Conservation (phyloP, 92 coral and sea anemone genomes). For the Umimayanthus chanpuru region DNA sequence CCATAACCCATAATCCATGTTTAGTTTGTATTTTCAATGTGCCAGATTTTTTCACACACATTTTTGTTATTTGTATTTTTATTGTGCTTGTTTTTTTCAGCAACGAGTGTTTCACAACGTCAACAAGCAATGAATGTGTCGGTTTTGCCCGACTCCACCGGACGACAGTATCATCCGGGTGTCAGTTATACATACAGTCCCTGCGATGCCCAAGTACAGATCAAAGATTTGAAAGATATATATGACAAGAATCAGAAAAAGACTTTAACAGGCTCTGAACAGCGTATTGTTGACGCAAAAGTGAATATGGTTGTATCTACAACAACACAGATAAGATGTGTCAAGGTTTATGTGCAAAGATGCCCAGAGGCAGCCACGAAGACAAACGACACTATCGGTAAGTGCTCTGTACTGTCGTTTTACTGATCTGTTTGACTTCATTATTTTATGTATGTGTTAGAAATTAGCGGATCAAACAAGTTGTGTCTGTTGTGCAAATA, state of each 20-base stretch:
- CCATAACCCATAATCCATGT: too few species aligned
- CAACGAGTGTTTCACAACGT: neutral
- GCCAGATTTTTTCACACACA: too few species aligned
- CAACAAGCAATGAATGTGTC: neutral
- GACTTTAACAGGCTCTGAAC: conserved; percentile 62
- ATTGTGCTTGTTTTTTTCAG: neutral
- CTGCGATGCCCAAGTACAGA: conserved; percentile 45
- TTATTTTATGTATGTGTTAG: neutral
- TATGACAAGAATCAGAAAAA: conserved; percentile 80
- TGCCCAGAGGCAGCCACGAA: conserved; percentile 76
- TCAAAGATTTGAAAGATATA: conserved; percentile 70
- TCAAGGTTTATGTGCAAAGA: conserved; percentile 81
- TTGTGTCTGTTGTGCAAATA: neutral
- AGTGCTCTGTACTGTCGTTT: neutral
- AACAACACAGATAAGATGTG: conserved; percentile 54
- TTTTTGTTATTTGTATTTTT: too few species aligned
- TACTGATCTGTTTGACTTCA: neutral
- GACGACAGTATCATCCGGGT: neutral
- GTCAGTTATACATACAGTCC: neutral
- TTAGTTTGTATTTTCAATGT: too few species aligned
- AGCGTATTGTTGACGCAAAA: conserved; percentile 60
- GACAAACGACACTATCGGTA: conserved; percentile 65
- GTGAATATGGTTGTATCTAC: conserved; percentile 65
- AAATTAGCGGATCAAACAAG: too few species aligned
- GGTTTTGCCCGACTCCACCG: neutral